phyloP scores from a whole-genome alignment of 1,140 invertebrate species.

The Lanistes nyassanus region DNA sequence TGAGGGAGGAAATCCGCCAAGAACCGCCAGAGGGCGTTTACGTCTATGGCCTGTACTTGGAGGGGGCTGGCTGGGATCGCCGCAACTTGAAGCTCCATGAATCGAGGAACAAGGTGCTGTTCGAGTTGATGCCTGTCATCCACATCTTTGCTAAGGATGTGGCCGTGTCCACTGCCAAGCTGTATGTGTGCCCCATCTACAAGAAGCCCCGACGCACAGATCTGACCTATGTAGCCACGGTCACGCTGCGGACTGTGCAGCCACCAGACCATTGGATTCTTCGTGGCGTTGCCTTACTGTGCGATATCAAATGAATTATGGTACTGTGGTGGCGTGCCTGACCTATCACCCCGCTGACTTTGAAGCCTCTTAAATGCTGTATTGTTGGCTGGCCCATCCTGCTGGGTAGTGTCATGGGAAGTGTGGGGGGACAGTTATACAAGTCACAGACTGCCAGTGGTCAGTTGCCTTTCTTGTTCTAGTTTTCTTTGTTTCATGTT shows the following conservation, averaged over 20 bases:
- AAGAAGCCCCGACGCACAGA: conserved; percentile 92
- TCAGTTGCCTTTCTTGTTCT: too few relatives aligned
- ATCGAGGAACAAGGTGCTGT: conserved; percentile 60
- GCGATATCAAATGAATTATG: conserved; percentile 97
- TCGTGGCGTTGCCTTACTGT: conserved; percentile 90
- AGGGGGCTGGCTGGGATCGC: conserved; percentile 63
- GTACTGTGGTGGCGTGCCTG: too few relatives aligned
- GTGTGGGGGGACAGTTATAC: too few relatives aligned
- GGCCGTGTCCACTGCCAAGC: conserved; percentile 80
- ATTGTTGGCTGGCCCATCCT: too few relatives aligned
- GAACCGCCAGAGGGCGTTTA: conserved; percentile 62
- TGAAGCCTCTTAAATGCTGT: too few relatives aligned
- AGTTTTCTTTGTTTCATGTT: too few relatives aligned
- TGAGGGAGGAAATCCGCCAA: conserved; percentile 63
- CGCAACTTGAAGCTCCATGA: conserved; percentile 55
- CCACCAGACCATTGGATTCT: conserved; percentile 91
- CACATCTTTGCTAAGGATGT: conserved; percentile 68
- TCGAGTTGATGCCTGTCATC: conserved; percentile 58
- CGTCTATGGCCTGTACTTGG: conserved; percentile 60
- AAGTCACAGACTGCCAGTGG: too few relatives aligned
- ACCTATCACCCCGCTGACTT: too few relatives aligned
- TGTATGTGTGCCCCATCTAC: conserved; percentile 96
- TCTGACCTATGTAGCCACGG: conserved; percentile 92
- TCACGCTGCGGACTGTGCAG: conserved; percentile 83
- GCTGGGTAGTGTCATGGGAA: too few relatives aligned